These are phyloP conservation scores for Pogona vitticeps DNA, from an alignment of 2,113 vertebrate genomes.

Conservation along the genomic window DNA sequence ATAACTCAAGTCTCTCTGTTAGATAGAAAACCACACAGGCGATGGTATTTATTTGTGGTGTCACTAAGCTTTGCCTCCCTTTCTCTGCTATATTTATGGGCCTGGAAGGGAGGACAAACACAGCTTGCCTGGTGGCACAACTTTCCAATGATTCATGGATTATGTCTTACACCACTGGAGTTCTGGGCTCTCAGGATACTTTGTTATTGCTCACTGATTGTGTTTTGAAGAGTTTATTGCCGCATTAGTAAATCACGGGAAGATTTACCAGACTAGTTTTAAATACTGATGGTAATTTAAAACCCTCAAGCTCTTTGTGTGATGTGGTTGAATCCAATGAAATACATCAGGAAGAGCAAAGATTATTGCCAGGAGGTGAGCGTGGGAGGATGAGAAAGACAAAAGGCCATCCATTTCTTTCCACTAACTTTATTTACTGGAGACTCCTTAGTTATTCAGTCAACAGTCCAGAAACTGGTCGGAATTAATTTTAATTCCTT, in stretches of 20 bases:
- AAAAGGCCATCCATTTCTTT: not conserved
- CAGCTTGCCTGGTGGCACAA: constrained; percentile 30
- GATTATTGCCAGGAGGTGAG: not conserved
- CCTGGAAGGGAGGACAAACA: not conserved
- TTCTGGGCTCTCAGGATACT: constrained; percentile 40
- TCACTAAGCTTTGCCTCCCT: constrained; percentile 3
- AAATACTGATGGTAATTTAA: constrained; percentile 45
- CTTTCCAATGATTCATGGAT: constrained; percentile 48
- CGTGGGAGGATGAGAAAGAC: not conserved
- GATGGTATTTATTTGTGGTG: not conserved
- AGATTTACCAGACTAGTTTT: constrained; percentile 62
- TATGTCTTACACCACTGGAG: constrained; percentile 25
- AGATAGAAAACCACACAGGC: not conserved
- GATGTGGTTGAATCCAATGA: not conserved
- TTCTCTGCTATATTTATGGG: not conserved
- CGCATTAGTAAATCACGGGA: constrained; percentile 47
- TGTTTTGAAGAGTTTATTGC: constrained; percentile 62
- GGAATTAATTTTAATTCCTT: constrained; percentile 36
- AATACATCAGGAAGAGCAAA: too few species aligned
- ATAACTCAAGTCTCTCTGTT: not conserved
- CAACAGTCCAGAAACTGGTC: not conserved
- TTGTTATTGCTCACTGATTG: constrained; percentile 67
- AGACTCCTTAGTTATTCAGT: constrained; percentile 13
- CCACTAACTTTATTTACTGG: constrained; percentile 15
- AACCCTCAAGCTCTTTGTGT: not conserved